Percentiles rank a stretch among this genome's conserved stretches.
phyloP scores from a whole-genome alignment of 1,140 invertebrate genomes.

The Subanguina moxae region DNA sequence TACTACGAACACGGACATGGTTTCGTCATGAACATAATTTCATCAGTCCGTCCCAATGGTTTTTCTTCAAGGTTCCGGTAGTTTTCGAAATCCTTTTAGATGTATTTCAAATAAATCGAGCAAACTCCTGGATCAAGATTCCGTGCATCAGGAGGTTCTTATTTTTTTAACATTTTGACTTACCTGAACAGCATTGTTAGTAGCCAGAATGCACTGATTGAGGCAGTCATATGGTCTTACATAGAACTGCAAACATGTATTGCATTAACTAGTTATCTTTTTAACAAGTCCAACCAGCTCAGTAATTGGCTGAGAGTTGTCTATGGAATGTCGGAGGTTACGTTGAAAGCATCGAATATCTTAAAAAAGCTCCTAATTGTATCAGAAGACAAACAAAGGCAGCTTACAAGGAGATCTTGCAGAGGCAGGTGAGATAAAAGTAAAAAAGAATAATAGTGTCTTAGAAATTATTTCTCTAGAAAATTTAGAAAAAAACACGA shows the following conservation, averaged over 20 bases:
- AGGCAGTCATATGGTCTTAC: constrained; percentile 26
- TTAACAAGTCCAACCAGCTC: constrained; percentile 9
- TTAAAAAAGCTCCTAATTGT: constrained; percentile 15
- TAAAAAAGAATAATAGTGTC: too few relatives aligned
- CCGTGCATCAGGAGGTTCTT: constrained; percentile 1
- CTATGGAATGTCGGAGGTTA: constrained; percentile 31
- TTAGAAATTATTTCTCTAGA: too few relatives aligned
- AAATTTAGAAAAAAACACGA: too few relatives aligned
- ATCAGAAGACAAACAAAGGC: neutral
- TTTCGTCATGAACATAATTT: too few relatives aligned
- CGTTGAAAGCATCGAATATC: constrained; percentile 35
- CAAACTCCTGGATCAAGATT: too few relatives aligned
- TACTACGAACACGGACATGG: too few relatives aligned
- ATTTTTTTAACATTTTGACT: constrained; percentile 3
- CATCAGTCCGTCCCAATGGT: too few relatives aligned
- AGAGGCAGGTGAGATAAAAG: too few relatives aligned
- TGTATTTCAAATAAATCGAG: too few relatives aligned
- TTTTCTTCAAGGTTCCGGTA: too few relatives aligned
- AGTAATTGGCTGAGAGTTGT: constrained; percentile 32
- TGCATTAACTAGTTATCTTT: neutral
- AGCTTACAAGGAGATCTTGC: too few relatives aligned
- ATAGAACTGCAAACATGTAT: constrained; percentile 13
- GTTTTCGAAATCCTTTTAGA: too few relatives aligned
- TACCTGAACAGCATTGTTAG: constrained; percentile 8
- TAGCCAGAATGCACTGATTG: constrained; percentile 22